Base-by-base conservation (phyloP, 35 echinoderm and acorn worm genomes). In the Apostichopus californicus region DNA sequence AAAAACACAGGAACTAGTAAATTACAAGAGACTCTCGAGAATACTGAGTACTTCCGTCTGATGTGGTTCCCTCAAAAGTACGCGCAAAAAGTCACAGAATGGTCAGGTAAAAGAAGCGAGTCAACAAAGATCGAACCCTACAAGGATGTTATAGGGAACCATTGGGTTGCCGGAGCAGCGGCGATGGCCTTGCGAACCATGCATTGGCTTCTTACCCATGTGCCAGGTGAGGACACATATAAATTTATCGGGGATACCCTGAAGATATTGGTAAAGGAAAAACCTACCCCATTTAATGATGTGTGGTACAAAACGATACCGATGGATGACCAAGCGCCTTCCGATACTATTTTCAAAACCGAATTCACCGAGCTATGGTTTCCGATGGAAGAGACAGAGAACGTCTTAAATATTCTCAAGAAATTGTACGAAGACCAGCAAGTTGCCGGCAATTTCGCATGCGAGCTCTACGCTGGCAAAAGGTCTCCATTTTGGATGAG, bases 351-450 rank as follows among this genome's bases (percentile, higher is more conserved):
- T 52, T 90, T 90, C 71, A 54, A 54, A 13, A 90, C 65, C 46
- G 71, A 24, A 77, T 90, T 90, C 87, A 90, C 87, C 63, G 87
- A 90, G 25, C 71, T 90, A 2, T 90, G 87, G 87, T 90, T 90
- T 54, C 87, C 87, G 14, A 77, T 90, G 22, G 87, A 90, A 55
- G 6, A 73, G 66, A 77, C 87, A 12, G 87, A 90, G 8, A 77
- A 75, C 71, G 87, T 90, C 71, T 71, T 90, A 12, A 28, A 90
- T 55, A 90, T 90, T 73, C 71, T 90, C 14, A 9, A 21, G 25
- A 77, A 53, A 25, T 55, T 90, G 34, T 90, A 14, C 71, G 71
- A 90, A 77, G 71, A 90, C 25, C 87, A 71, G 46, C 87, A 75
- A 58, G 87, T 77, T n/a, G 87, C 87, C 13, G 87, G 87, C 5